Base-by-base conservation (phyloP, 2,888 invertebrate genomes). In the Coelopa pilipes region DNA sequence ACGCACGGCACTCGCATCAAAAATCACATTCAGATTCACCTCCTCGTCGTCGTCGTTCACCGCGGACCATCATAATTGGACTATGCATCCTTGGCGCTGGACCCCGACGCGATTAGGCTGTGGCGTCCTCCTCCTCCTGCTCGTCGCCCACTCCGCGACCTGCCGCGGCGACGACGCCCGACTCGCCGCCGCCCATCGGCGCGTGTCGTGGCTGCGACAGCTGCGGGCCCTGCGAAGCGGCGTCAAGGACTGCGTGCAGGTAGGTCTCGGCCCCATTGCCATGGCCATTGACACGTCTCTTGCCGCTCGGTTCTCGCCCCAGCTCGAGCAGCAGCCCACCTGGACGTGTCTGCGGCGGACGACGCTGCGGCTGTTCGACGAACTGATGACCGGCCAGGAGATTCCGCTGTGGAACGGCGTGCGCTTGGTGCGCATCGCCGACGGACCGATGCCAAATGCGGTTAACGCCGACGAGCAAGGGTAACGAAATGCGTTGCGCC, bases 351-450 rank as follows among this genome's bases (percentile, higher is more conserved):
- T 87, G 13, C 83, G 84, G 62, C 65, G 73, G 13, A 79, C 80
- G 50, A 82, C 81, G 50, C 72, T 84, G 49, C 77, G 88, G 65
- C 90, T 90, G 3, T 86, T 93, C 77, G 92, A 93, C 82, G 88
- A 90, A 19, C 87, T 91, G 0, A 87, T 92, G 72, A 88, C 88
- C 12, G 88, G 90, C 5, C 91, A 93, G 78, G 86, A 91, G 57
- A 92, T 93, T 74, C 90, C 91, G 0, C 82, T 94, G 13, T 89
- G 89, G 19, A 90, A 90, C 59, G 93, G 92, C 7, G 88, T 93
- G 62, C 90, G 91, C 78, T 86, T 94, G 50, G 79, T 82, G 7
- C 79, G 76, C 24, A 57, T 73, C 21, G 15, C n/a, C 12, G 45
- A 45, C 10, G 19, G 34, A 34, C 17, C 5, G 47, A 9, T 15